Base-by-base conservation (phyloP, 1,140 invertebrate genomes). In the Sesamia nonagrioides region DNA sequence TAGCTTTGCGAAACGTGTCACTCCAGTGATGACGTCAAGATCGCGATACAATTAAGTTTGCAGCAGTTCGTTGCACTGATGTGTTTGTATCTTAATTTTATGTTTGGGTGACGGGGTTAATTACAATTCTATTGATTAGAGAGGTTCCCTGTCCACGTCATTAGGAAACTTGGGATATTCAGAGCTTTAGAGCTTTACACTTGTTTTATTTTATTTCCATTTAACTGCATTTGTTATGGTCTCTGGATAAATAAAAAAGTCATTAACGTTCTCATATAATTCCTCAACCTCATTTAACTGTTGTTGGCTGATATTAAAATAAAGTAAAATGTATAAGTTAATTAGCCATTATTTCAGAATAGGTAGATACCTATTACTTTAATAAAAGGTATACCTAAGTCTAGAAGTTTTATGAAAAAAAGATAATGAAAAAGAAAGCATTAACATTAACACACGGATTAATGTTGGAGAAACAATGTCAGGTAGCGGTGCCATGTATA, bases 81-180 rank as follows among this genome's bases (percentile, higher is more conserved):
- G 61, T 66, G 61, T 66, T 66, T 66, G 61, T 66, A 42, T 66
- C 61, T 66, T 35, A 40, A 63, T 13, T 63, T 40, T 40, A 66
- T 66, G 61, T 66, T 42, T 21, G 17, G 7, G 33, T n/a, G 37
- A 60, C 37, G 9, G 17, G 18, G 60, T 42, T 42, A 8, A 40
- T 66, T 66, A 40, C 61, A 18, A 42, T 58, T 21, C 17, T 9
- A 21, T 21, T 56, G 54, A 18, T 13, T n/a, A n/a, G 13, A 58
- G 21, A 6, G 54, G 21, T 6, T 27, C 21, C 9, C 21, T 13
- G 13, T 13, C 21, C 27, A 27, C 1, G 54, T 58, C 54, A 33
- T 58, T 9, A 58, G 21, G 1, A 11, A 8, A n/a, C 4, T 50
- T 50, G 4, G 45, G 5, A 1, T 50, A 6, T 50, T 50, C 45